Conservation (phyloP, 2,797 vertebrate species). For the Toxotes lorentzi region DNA sequence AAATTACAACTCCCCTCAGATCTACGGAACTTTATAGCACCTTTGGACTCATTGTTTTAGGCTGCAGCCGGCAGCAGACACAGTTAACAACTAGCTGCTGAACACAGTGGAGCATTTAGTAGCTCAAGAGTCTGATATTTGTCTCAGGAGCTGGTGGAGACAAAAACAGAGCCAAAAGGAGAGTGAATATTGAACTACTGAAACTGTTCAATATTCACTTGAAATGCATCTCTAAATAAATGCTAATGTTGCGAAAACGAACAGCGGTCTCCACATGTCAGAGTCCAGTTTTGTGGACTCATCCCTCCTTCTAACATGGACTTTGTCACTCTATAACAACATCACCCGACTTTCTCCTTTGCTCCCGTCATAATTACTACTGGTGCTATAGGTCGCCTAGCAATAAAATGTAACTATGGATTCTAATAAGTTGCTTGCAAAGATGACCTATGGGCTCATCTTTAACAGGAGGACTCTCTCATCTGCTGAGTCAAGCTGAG, state of each 20-base stretch:
- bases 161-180: not conserved
- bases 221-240: slow-evolving; percentile 10
- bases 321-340: not conserved
- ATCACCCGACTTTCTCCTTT: not conserved
- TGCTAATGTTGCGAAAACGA: not conserved
- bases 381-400: not conserved
- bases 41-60: not conserved
- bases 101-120: not conserved
- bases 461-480: not conserved
- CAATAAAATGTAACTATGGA: not conserved
- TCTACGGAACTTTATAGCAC: not conserved
- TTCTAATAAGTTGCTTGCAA: not conserved
- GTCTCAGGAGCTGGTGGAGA: not conserved
- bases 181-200: slow-evolving; percentile 7
- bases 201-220: not conserved
- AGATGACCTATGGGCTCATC: not conserved
- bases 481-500: not conserved
- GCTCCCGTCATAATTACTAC: not conserved
- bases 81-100: not conserved
- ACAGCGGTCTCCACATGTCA: not conserved
- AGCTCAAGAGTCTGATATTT: slow-evolving; percentile 7
- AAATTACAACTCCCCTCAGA: not conserved
- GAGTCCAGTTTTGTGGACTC: not conserved
- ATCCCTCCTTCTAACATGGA: not conserved
- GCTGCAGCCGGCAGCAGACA: not conserved